Evolutionary conservation across 2,113 vertebrate genomes (phyloP).

Genomic region (Clarias magur): DNA sequence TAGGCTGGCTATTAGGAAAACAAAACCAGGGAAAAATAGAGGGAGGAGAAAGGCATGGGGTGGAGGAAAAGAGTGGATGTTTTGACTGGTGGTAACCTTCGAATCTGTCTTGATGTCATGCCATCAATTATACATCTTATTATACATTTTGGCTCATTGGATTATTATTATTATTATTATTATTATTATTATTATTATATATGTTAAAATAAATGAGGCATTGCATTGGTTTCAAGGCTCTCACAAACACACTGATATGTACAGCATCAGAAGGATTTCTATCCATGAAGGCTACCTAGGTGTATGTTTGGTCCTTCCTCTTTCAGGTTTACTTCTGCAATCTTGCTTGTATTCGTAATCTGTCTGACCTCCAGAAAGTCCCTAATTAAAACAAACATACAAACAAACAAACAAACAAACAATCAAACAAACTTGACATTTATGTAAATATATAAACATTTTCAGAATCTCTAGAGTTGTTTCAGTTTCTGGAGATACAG

Average conservation of each 20-base stretch:
- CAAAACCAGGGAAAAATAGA: conserved; percentile 31
- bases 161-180: neutral
- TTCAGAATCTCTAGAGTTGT: neutral
- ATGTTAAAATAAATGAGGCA: neutral
- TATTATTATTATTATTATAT: neutral
- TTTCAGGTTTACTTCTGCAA: neutral
- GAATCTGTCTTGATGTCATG: neutral
- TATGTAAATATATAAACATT: neutral
- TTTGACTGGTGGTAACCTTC: neutral
- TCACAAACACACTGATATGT: neutral
- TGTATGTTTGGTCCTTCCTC: neutral
- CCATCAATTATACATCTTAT: neutral
- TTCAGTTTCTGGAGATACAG: neutral
- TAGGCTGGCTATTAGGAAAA: conserved; percentile 20
- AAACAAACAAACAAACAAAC: neutral
- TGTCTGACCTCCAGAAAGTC: neutral
- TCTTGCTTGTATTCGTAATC: neutral
- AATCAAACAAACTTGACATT: neutral
- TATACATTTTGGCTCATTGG: neutral
- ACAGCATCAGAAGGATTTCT: neutral
- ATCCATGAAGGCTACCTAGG: neutral
- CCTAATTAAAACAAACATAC: neutral
- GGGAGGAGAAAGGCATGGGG: neutral
- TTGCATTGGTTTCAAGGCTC: neutral
- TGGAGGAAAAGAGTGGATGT: neutral